phyloP scores from a whole-genome alignment of 2,113 vertebrate genomes.

The Osmerus mordax region DNA sequence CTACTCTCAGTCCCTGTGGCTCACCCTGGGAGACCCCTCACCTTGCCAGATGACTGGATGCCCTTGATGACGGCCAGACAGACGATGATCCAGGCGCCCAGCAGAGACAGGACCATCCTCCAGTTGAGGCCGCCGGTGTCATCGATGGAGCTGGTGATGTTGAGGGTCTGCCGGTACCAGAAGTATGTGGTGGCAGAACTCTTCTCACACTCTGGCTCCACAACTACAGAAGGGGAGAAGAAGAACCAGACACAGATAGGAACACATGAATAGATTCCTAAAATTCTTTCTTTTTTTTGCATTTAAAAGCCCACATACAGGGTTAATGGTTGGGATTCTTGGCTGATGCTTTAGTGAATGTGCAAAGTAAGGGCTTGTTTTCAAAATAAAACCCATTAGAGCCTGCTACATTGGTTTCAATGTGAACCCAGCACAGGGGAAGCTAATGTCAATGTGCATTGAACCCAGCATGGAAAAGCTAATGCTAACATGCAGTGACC shows the following conservation, averaged over 20 bases:
- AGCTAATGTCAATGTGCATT: too few species aligned
- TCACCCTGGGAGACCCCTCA: slow-evolving; percentile 44
- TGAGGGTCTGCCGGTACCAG: slow-evolving; percentile 94
- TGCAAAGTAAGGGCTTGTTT: too few species aligned
- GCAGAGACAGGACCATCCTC: slow-evolving; percentile 92
- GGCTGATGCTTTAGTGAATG: too few species aligned
- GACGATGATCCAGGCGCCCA: slow-evolving; percentile 91
- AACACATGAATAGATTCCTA: not conserved
- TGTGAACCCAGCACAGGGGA: too few species aligned
- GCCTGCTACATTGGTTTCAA: not conserved
- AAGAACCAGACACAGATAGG: not conserved
- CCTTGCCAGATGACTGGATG: slow-evolving; percentile 98
- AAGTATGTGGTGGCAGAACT: slow-evolving; percentile 98
- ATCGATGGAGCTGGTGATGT: slow-evolving; percentile 92
- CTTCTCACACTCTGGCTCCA: slow-evolving; percentile 91
- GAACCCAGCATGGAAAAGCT: too few species aligned
- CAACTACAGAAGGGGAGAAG: slow-evolving; percentile 66
- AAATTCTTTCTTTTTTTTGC: too few species aligned
- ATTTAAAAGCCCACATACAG: too few species aligned
- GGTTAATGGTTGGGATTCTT: too few species aligned
- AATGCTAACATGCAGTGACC: too few species aligned
- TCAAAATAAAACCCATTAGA: not conserved
- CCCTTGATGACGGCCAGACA: slow-evolving; percentile 94
- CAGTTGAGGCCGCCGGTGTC: slow-evolving; percentile 94
- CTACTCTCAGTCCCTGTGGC: not conserved